Conservation (phyloP, 2,113 vertebrate genomes). For the Gallinago media region DNA sequence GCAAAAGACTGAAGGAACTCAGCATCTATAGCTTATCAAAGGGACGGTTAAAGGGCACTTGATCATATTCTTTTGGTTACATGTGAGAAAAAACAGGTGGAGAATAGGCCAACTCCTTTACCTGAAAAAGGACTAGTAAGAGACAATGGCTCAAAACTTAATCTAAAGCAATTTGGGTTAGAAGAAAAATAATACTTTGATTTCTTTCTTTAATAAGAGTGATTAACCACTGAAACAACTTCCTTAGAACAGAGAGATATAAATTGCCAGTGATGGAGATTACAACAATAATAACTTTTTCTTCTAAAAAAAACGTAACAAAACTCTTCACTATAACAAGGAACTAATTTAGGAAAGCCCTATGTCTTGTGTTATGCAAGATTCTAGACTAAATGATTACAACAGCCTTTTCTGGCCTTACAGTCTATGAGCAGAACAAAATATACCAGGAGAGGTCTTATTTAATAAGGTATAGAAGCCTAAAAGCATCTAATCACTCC, state of each 20-base stretch:
- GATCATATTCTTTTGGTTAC: not conserved
- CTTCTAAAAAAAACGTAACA: not conserved
- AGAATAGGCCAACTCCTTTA: not conserved
- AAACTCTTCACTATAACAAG: not conserved
- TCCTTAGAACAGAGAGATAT: not conserved
- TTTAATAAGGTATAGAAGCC: not conserved
- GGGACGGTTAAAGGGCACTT: not conserved
- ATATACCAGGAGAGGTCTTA: not conserved
- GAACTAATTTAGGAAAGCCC: not conserved
- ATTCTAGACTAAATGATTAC: not conserved
- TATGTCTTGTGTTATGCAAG: not conserved
- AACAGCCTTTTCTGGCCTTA: not conserved
- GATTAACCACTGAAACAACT: not conserved
- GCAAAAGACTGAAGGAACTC: not conserved
- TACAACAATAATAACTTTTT: not conserved
- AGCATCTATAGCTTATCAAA: not conserved
- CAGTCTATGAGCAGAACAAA: not conserved
- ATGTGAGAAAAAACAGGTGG: not conserved
- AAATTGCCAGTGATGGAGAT: not conserved
- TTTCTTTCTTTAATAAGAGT: not conserved
- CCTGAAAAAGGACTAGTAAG: not conserved
- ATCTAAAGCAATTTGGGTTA: not conserved
- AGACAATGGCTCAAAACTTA: not conserved
- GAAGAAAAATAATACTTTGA: not conserved
- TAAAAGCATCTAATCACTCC: not conserved